A percentile compares a stretch with the other conserved stretches of the same genome.
phyloP scores from a whole-genome alignment of 2,113 vertebrate genomes.

The Picathartes gymnocephalus region DNA sequence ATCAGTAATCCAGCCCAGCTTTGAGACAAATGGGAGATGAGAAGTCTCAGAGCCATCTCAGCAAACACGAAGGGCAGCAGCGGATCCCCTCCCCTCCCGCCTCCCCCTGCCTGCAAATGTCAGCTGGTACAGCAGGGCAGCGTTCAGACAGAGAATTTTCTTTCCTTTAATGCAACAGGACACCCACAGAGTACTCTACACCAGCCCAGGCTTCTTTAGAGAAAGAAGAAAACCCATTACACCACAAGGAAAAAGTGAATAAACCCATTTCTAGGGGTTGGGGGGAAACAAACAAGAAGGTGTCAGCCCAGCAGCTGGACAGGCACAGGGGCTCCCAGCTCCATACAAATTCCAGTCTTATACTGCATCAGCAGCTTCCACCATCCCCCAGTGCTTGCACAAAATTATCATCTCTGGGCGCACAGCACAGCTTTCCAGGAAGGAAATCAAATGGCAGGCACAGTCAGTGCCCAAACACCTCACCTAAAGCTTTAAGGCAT shows the following conservation, averaged over 20 bases:
- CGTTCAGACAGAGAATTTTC: not conserved
- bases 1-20: not conserved
- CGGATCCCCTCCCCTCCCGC: rapidly evolving
- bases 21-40: not conserved
- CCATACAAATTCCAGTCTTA: not conserved
- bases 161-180: not conserved
- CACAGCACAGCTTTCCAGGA: not conserved
- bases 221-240: not conserved
- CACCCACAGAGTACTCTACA: not conserved
- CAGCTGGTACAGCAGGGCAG: not conserved
- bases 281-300: not conserved
- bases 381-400: not conserved
- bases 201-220: not conserved
- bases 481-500: conserved; percentile 6
- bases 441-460: not conserved
- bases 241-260: not conserved
- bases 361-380: not conserved
- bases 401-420: not conserved
- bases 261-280: not conserved
- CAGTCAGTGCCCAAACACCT: not conserved
- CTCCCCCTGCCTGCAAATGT: not conserved
- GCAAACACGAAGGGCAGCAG: not conserved
- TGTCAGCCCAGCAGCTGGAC: not conserved
- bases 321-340: not conserved
- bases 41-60: not conserved